phyloP scores from a whole-genome alignment of 64 coral and sea anemone species.

The Montipora sp. region DNA sequence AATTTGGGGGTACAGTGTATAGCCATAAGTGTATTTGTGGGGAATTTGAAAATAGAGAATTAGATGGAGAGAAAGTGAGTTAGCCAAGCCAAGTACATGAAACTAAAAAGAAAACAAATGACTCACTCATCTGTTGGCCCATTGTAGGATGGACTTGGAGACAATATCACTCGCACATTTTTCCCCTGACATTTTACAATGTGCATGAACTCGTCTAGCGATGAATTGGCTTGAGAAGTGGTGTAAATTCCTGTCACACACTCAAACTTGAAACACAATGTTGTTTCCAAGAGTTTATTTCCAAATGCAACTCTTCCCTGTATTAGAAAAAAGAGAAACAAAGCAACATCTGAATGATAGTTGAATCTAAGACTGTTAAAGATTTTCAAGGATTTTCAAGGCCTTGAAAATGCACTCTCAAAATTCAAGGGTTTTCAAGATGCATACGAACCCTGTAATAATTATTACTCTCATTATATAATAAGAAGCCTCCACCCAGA shows the following conservation, averaged over 20 bases:
- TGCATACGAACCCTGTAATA: too few species aligned
- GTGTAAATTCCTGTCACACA: slow-evolving; percentile 91
- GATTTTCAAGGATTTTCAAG: too few species aligned
- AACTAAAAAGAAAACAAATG: too few species aligned
- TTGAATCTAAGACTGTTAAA: too few species aligned
- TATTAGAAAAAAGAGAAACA: background rate
- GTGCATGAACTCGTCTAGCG: slow-evolving; percentile 91
- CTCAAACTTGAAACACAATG: slow-evolving; percentile 93
- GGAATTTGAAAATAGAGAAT: background rate
- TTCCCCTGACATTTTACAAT: slow-evolving; percentile 80
- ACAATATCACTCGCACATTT: slow-evolving; percentile 90
- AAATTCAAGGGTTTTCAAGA: too few species aligned
- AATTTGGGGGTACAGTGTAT: too few species aligned
- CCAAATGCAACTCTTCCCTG: slow-evolving; percentile 98
- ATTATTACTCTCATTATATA: too few species aligned
- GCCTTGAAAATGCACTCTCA: too few species aligned
- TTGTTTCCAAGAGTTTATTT: slow-evolving; percentile 91
- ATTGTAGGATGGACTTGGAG: slow-evolving; percentile 84
- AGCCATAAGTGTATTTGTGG: background rate
- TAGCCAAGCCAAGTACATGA: too few species aligned
- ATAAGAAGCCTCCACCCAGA: too few species aligned
- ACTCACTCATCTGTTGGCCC: slow-evolving; percentile 92
- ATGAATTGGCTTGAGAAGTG: slow-evolving; percentile 81
- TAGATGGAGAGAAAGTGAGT: background rate
- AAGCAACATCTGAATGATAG: background rate